phyloP scores from a whole-genome alignment of 2,797 vertebrate genomes.

The Cyprinella venusta region DNA sequence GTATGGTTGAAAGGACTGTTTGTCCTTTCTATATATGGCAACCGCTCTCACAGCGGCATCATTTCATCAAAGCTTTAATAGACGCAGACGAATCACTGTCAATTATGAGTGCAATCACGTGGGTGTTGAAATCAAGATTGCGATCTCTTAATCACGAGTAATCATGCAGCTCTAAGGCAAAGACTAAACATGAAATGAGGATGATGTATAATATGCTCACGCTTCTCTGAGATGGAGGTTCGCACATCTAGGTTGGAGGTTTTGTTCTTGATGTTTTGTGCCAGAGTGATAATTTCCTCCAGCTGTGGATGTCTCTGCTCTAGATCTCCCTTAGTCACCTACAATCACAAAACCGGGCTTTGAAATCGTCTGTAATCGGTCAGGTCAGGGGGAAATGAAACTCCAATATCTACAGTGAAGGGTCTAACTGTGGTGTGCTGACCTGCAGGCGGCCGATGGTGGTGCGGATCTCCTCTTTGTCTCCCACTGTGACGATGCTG shows the following conservation, averaged over 20 bases:
- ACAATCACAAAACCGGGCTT: constrained; percentile 26
- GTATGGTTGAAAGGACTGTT: not conserved
- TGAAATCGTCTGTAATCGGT: not conserved
- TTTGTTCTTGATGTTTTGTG: constrained; percentile 98
- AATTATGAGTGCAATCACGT: not conserved
- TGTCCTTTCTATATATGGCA: not conserved
- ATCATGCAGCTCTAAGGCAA: not conserved
- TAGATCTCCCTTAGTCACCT: constrained; percentile 93
- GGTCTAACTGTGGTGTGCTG: constrained; percentile 36
- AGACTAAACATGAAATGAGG: not conserved
- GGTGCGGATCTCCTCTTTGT: constrained; percentile 90
- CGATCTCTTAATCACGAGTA: not conserved
- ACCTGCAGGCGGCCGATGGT: constrained; percentile 93
- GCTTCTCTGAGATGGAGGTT: constrained; percentile 92
- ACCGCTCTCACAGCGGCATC: not conserved
- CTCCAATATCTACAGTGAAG: no score
- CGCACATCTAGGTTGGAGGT: constrained; percentile 92
- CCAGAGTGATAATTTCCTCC: constrained; percentile 92
- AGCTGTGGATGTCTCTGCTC: constrained; percentile 92
- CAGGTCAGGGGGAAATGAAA: no score
- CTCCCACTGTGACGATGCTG: constrained; percentile 97
- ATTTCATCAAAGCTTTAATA: not conserved
- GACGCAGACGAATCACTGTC: not conserved
- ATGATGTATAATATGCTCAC: constrained; percentile 71
- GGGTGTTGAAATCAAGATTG: not conserved